Percentiles rank a stretch among this genome's conserved stretches.
These are phyloP conservation scores for Arctia plantaginis DNA, from an alignment of 2,888 invertebrate species.

Conservation along the genomic window DNA sequence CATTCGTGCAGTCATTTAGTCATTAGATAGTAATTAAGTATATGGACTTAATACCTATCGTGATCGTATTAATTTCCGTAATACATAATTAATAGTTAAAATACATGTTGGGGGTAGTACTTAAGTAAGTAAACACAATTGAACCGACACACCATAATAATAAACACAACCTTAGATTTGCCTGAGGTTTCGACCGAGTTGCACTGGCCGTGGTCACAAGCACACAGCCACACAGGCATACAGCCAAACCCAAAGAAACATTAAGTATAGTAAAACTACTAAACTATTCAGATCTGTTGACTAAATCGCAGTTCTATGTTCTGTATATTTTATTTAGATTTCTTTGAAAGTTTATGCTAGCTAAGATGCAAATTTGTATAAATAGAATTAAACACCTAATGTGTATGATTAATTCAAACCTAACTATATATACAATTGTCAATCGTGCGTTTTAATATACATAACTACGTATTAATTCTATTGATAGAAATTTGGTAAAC, in stretches of 20 bases:
- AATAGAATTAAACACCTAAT: background rate
- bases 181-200: too few relatives aligned
- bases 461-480: slow-evolving; percentile 10
- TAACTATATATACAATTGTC: slow-evolving; percentile 4
- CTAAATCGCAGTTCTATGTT: background rate
- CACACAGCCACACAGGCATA: background rate
- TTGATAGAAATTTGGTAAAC: slow-evolving; percentile 28
- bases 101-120: too few relatives aligned
- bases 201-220: too few relatives aligned
- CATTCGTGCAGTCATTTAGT: too few relatives aligned
- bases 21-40: too few relatives aligned
- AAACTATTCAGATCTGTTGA: slow-evolving; percentile 9
- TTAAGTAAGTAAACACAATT: too few relatives aligned
- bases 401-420: slow-evolving; percentile 8
- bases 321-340: slow-evolving; percentile 9
- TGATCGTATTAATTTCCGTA: too few relatives aligned
- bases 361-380: background rate
- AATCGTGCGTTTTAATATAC: background rate
- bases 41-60: too few relatives aligned
- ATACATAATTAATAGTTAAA: too few relatives aligned
- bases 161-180: too few relatives aligned
- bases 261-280: background rate
- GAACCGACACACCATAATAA: too few relatives aligned
- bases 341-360: background rate
- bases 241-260: background rate